Base-by-base conservation (phyloP, 2,797 vertebrate genomes). In the Botia kubotai region DNA sequence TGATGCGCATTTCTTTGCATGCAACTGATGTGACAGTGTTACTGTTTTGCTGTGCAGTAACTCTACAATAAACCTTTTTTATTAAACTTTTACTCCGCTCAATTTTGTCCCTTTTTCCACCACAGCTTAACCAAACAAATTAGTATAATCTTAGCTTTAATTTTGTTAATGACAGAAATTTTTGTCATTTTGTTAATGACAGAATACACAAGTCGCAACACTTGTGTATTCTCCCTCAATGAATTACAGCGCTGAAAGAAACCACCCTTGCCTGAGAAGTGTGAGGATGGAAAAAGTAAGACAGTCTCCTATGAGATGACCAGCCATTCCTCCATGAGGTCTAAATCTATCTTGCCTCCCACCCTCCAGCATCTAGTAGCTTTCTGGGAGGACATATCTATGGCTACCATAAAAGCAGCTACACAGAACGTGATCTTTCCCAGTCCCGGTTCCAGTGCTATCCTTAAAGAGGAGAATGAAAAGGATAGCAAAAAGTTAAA, bases 381-480 rank as follows among this genome's bases (percentile, higher is more conserved):
- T 29, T 99, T 99, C 91, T 99, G 98, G 98, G 98, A 99, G 88
- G 98, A 99, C 88, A 99, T 99, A 84, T 98, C 98, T 75, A 91
- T 99, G 93, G 98, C 98, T 52, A 99, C 98, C 62, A 98, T 99
- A 90, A 99, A 99, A 91, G 98, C 98, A 17, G 97, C 98, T 75
- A 99, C 97, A 60, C 98, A 99, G 89, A 99, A 99, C 89, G 99
- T 99, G 98, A 99, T 99, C 86, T 99, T 99, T 87, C 98, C 98
- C 80, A 99, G 98, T 88, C 98, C 97, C 0, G 98, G 98, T n/a
- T 99, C 98, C 75, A 98, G 97, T 69, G 98, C 98, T 12, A 96
- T 99, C 46, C 89, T 99, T 55, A 99, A 99, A 87, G 98, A 99
- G 86, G 98, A 99, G 67, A 95, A 93, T 23, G 98, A 99, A 83